Evolutionary conservation across 1,140 invertebrate genomes (phyloP).

Genomic region (Lucilia sericata): DNA sequence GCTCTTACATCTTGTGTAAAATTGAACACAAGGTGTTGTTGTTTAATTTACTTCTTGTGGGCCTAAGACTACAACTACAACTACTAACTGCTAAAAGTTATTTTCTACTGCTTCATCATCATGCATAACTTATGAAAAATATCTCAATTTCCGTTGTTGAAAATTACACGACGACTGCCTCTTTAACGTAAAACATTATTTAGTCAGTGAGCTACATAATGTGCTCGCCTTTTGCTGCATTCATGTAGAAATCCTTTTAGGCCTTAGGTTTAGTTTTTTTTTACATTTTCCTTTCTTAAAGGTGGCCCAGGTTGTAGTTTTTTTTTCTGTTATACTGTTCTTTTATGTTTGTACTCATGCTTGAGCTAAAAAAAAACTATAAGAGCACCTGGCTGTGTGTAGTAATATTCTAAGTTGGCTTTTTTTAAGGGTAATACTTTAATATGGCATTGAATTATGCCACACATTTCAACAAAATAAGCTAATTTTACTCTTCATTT

Average conservation of each 20-base stretch:
- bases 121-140: conserved; percentile 51
- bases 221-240: neutral
- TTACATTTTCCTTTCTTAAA: conserved; percentile 7
- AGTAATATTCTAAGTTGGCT: neutral
- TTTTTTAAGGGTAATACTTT: conserved; percentile 35
- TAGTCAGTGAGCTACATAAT: neutral
- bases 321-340: too few relatives aligned
- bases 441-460: conserved; percentile 36
- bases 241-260: conserved; percentile 38
- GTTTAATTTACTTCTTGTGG: neutral
- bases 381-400: conserved; percentile 23
- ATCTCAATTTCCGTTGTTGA: conserved; percentile 51
- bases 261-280: conserved; percentile 9
- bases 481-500: neutral
- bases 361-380: too few relatives aligned
- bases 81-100: neutral
- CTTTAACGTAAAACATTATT: neutral
- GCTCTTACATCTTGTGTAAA: neutral
- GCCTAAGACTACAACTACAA: too few relatives aligned
- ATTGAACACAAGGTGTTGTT: conserved; percentile 31
- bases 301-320: conserved; percentile 1
- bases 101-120: neutral
- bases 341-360: too few relatives aligned
- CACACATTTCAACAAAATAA: conserved; percentile 32
- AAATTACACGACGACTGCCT: conserved; percentile 38